Evolutionary conservation across 1,140 invertebrate genomes (phyloP), one percentile per base, ranked within the genome.

Genomic region (Ips typographus): DNA sequence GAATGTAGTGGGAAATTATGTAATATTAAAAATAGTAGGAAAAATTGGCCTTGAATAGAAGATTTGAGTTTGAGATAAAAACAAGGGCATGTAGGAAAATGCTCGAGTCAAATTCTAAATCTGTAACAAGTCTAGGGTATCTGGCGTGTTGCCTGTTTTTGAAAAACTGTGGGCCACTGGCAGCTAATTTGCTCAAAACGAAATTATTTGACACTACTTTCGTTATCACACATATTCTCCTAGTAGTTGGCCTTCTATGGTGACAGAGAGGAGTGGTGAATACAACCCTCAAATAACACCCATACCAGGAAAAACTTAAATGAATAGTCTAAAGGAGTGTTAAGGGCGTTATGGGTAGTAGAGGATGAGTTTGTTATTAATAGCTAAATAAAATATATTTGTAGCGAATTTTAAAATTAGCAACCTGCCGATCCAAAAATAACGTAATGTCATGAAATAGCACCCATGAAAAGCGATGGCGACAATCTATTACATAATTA

Each of bases 111-210:
- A 70, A 71, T 59, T 75, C 77, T 77, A 78, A 77, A 77, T 78
- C 72, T 71, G 76, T 73, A 78, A 73, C 70, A 69, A 59, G 77
- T 75, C 77, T 78, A 78, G 77, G 74, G 72, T 75, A 76, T 73
- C 74, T 79, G 77, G 78, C 77, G 71, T 72, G 65, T 68, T 77
- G 77, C 78, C 77, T 75, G 75, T 77, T 72, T 75, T 73, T 73
- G 74, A 73, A 73, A 74, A 74, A 72, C 68, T 58, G 70, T 73
- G 69, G 67, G 70, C 65, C 70, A 66, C 69, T 59, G 70, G 63
- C 74, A 75, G 74, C 74, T 73, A 72, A 77, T 73, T 66, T 47
- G 55, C 22, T 66, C 22, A 8, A 66, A 66, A 58, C 41, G 63
- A 65, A 59, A 59, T 59, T 41, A 66, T 66, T 66, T 66, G 65